These are phyloP conservation scores for Acronicta leporina DNA, from an alignment of 2,888 invertebrate genomes.

Conservation along the genomic window DNA sequence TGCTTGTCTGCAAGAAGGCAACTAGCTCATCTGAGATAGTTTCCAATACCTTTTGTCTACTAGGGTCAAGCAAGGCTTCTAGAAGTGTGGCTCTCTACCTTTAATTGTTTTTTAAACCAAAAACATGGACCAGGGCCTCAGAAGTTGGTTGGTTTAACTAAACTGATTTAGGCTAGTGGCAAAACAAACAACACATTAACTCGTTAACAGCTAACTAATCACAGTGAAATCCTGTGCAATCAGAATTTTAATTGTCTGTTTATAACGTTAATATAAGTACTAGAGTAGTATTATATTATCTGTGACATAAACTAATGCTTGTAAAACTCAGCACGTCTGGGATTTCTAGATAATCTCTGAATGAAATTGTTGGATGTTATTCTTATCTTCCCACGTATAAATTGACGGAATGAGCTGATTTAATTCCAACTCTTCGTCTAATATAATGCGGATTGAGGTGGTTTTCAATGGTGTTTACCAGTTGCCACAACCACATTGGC, in stretches of 20 bases:
- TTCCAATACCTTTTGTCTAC: too few species aligned
- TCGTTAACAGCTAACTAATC: conserved; percentile 37
- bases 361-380: conserved; percentile 19
- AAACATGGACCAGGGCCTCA: background rate
- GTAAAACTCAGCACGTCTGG: conserved; percentile 38
- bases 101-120: too few species aligned
- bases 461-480: background rate
- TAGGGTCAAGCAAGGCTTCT: too few species aligned
- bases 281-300: background rate
- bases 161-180: conserved; percentile 1
- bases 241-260: conserved; percentile 40
- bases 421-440: conserved; percentile 2
- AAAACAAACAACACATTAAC: conserved; percentile 30
- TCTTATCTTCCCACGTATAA: conserved; percentile 45
- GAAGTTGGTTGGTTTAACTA: background rate
- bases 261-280: conserved; percentile 15
- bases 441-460: conserved; percentile 14
- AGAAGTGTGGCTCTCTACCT: too few species aligned
- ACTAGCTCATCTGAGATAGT: too few species aligned
- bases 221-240: conserved; percentile 33
- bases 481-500: background rate
- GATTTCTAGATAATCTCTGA: conserved; percentile 41
- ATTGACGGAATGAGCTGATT: conserved; percentile 6
- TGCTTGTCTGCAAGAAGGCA: too few species aligned
- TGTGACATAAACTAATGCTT: background rate